Conservation (phyloP, 2,888 invertebrate species). For the Nowickia ferox region DNA sequence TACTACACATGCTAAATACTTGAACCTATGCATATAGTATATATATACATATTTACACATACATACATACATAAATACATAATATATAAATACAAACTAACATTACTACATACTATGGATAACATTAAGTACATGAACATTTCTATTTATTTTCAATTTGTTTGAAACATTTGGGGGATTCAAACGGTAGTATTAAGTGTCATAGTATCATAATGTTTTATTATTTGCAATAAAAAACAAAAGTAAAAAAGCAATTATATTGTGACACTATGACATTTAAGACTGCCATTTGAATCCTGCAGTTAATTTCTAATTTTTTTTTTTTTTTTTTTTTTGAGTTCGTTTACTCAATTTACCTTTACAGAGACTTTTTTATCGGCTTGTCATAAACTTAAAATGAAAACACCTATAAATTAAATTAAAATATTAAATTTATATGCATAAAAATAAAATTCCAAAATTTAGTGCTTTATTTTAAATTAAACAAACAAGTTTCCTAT, state of each 20-base stretch:
- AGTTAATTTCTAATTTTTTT: too few relatives aligned
- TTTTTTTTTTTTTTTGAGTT: neutral
- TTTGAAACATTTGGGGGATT: too few relatives aligned
- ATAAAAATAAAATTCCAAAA: constrained; percentile 65
- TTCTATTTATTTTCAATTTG: neutral
- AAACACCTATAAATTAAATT: constrained; percentile 12
- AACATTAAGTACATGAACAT: constrained; percentile 23
- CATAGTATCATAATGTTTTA: too few relatives aligned
- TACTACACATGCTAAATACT: constrained; percentile 42
- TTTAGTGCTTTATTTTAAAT: constrained; percentile 72
- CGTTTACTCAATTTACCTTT: constrained; percentile 17
- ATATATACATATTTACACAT: constrained; percentile 45
- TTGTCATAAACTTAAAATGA: constrained; percentile 45
- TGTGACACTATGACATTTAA: too few relatives aligned
- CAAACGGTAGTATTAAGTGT: too few relatives aligned
- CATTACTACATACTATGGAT: constrained; percentile 15
- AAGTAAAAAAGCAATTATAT: too few relatives aligned
- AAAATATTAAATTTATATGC: constrained; percentile 51
- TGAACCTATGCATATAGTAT: constrained; percentile 58
- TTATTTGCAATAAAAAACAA: too few relatives aligned
- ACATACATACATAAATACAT: constrained; percentile 45
- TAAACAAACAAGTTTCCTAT: constrained; percentile 72
- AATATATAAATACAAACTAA: neutral
- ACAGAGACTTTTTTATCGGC: constrained; percentile 48
- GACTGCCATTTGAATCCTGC: too few relatives aligned